Conservation (phyloP, 2,797 vertebrate genomes). For the Pogoniulus pusillus region DNA sequence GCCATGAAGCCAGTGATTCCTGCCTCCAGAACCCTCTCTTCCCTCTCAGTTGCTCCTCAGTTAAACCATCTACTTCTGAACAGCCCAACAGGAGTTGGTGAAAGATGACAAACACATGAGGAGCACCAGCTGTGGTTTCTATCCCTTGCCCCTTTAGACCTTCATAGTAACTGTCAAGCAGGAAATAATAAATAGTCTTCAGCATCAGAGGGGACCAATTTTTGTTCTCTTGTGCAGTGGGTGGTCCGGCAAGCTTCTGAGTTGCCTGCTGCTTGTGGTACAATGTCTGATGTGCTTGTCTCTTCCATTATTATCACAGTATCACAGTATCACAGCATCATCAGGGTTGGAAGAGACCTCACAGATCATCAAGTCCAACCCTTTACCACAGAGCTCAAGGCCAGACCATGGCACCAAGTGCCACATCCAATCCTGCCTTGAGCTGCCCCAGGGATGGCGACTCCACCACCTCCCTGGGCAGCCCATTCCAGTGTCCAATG, state of each 20-base stretch:
- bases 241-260: background rate
- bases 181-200: background rate
- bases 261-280: background rate
- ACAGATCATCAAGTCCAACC: no score
- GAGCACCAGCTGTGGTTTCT: background rate
- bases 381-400: no score
- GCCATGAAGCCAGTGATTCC: background rate
- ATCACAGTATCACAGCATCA: no score
- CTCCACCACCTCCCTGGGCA: no score
- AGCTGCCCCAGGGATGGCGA: no score
- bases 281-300: background rate
- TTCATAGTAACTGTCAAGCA: background rate
- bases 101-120: background rate
- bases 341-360: no score
- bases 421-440: no score
- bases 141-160: background rate
- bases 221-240: background rate
- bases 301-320: background rate
- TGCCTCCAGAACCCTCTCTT: background rate
- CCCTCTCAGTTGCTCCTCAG: background rate
- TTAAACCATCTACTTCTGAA: background rate
- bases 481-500: no score
- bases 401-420: no score
- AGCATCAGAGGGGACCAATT: fast-evolving
- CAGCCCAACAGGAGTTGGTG: background rate